These are phyloP conservation scores for Chionodraco myersi DNA, from an alignment of 2,113 vertebrate species.

Conservation along the genomic window DNA sequence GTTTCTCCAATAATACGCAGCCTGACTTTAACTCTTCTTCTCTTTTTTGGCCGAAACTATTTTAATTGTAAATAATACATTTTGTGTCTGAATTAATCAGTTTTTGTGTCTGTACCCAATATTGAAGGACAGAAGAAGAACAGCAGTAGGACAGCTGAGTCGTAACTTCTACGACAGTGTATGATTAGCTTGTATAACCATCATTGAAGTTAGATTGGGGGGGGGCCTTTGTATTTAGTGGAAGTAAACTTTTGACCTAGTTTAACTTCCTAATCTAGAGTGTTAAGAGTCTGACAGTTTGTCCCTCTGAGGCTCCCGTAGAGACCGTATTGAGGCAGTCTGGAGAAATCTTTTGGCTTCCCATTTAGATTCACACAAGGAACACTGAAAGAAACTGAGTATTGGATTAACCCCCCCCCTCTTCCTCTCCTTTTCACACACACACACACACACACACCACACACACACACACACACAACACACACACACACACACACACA, in stretches of 20 bases:
- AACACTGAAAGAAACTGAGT: slow-evolving; percentile 8
- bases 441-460: too few relatives aligned
- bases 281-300: slow-evolving; percentile 3
- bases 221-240: not conserved
- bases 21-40: too few relatives aligned
- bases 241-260: slow-evolving; percentile 22
- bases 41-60: too few relatives aligned
- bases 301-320: slow-evolving; percentile 14
- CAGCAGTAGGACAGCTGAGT: too few relatives aligned
- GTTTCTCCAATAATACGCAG: too few relatives aligned
- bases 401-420: slow-evolving; percentile 8
- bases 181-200: not conserved
- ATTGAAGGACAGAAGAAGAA: too few relatives aligned
- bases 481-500: not conserved
- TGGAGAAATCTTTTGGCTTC: slow-evolving; percentile 15
- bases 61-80: too few relatives aligned
- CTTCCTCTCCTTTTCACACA: not conserved
- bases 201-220: not conserved
- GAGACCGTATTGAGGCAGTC: not conserved
- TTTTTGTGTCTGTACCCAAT: too few relatives aligned
- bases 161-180: not conserved
- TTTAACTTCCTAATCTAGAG: slow-evolving; percentile 12
- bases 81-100: too few relatives aligned
- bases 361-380: slow-evolving; percentile 28
- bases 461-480: not conserved